Evolutionary conservation across 2,797 vertebrate species (phyloP), one percentile per base, ranked within the genome.

Genomic region (Neosalanx taihuensis): DNA sequence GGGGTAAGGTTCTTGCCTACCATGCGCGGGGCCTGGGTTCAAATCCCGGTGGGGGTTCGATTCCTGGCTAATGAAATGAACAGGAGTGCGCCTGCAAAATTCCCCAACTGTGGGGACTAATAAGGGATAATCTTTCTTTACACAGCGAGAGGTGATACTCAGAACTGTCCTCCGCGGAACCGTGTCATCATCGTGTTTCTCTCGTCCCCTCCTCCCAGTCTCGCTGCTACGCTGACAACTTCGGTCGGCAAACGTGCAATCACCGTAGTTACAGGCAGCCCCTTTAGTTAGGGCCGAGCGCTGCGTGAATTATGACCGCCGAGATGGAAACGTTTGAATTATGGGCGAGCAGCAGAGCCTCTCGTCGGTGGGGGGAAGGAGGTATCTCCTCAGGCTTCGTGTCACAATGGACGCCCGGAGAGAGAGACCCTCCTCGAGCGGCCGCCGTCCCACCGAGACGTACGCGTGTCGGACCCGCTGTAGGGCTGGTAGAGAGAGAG

Each of bases 201-300:
- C 75, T 81, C 75, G 79, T 76, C 83, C 85, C 79, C 80, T 84
- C 76, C 41, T 12, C 75, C 70, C 61, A 81, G 80, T 78, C 82
- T 66, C 51, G 18, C 53, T 83, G 74, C 86, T 71, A 79, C 86
- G 75, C 84, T 84, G 87, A 90, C 87, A 91, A 83, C 23, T 89
- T 88, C 81, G 78, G 82, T 88, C 85, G 88, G 91, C 90, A 92
- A 92, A 90, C 91, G 90, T 90, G 87, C 89, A 92, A 92, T 91
- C 90, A 89, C 79, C 74, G 63, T 83, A 85, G 87, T 89, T 89
- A 81, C 87, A 92, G 89, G 89, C 89, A 83, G 83, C 83, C 87
- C 78, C 86, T 91, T 91, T 89, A 91, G 84, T 92, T 90, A 88
- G 87, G 78, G 85, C 80, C 83, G 84, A 82, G 85, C 58, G 76